Base-by-base conservation (phyloP, 2,113 vertebrate genomes). In the Anser brachyrhynchus region DNA sequence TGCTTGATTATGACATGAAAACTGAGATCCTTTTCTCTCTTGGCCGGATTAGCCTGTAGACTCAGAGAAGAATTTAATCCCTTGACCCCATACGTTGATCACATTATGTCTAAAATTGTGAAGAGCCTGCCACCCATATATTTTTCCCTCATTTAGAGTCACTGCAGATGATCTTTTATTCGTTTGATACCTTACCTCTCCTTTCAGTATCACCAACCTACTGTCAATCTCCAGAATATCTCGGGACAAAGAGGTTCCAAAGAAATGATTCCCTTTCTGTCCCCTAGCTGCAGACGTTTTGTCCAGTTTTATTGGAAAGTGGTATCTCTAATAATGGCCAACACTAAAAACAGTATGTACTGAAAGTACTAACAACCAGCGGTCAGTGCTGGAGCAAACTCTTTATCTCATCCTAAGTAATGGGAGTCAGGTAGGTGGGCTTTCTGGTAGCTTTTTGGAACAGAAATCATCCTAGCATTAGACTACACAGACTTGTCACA, bases 11-110 rank as follows among this genome's bases (percentile, higher is more conserved):
- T 43, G 16, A 44, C 8, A 8, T 43, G 54, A 58, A 44, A 43
- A 39, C 11, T 58, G 29, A 43, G 35, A 57, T 21, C 19, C 11
- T 52, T 31, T 25, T 44, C 8, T 84, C 9, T 74, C 7, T 31
- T 84, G 66, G 5, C 20, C 64, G 35, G 18, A 69, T 90, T 78
- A 92, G 13, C 62, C 33, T 84, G 39, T 82, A 4, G 29, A 92
- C 84, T 94, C 41, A 55, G 61, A 87, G 88, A 87, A 71, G 25
- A 43, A 64, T 67, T 92, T 91, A 90, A 90, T 19, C 37, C 83
- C 78, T 82, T 74, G 51, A 80, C 39, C 10, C 18, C 26, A 17
- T 78, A 16, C 75, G 12, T 71, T 75, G 43, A 41, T 69, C 39
- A 54, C 14, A 71, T 83, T 67, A 64, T 57, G 11, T 66, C 35